Evolutionary conservation across 2,888 invertebrate genomes (phyloP).

Genomic region (Ophion obscuratus): DNA sequence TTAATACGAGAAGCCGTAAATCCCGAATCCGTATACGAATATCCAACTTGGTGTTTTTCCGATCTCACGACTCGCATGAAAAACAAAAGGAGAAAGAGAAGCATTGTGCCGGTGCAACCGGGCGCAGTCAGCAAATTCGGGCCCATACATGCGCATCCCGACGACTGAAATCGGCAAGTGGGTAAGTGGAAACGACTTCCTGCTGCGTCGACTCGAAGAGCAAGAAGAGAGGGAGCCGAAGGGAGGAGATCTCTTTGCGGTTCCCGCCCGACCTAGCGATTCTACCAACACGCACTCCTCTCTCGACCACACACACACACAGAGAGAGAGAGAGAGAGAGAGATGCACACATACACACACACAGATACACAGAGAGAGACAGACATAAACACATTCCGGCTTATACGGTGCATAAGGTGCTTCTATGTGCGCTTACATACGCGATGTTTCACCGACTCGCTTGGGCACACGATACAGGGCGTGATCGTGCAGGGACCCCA

Average conservation of each 20-base stretch:
- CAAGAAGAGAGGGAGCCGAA: constrained; percentile 12
- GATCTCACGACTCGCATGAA: constrained; percentile 30
- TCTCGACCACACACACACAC: neutral
- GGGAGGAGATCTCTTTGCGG: constrained; percentile 31
- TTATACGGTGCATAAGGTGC: neutral
- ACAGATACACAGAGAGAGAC: no score
- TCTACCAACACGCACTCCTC: constrained; percentile 12
- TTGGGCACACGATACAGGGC: constrained; percentile 31
- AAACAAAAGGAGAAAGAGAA: constrained; percentile 12
- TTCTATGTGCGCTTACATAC: neutral
- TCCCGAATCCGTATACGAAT: constrained; percentile 18
- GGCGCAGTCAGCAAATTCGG: constrained; percentile 34
- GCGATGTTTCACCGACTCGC: constrained; percentile 8
- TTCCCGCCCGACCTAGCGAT: constrained; percentile 29
- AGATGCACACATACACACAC: no score
- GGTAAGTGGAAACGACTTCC: constrained; percentile 76
- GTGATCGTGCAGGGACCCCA: constrained; percentile 42
- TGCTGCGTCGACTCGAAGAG: constrained; percentile 42
- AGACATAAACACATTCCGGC: neutral
- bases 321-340: no score
- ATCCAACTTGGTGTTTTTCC: constrained; percentile 14
- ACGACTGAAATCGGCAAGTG: constrained; percentile 73
- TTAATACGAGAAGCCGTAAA: constrained; percentile 2
- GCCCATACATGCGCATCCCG: constrained; percentile 16
- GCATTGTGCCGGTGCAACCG: constrained; percentile 14